These are phyloP conservation scores for Drosophila elegans DNA, from an alignment of 1,140 invertebrate species.

Conservation along the genomic window DNA sequence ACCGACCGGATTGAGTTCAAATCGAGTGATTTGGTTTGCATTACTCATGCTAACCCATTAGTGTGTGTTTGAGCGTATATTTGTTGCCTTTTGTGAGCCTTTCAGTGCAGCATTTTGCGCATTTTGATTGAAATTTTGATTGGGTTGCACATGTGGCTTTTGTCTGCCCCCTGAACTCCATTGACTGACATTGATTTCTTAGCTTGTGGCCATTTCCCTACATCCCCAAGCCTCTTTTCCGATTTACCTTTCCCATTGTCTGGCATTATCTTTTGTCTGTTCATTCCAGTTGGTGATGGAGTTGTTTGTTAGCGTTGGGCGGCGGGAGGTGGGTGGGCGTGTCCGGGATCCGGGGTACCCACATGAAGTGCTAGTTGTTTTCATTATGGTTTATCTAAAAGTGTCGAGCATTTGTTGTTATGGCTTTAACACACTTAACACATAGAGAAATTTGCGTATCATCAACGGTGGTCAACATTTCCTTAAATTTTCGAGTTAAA, in stretches of 20 bases:
- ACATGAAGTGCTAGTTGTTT: conserved; percentile 1
- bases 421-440: conserved; percentile 17
- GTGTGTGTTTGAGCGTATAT: conserved; percentile 22
- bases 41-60: conserved; percentile 37
- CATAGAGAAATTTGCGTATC: neutral
- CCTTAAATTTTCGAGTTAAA: neutral
- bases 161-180: conserved; percentile 37
- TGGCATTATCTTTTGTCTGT: conserved; percentile 21
- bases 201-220: conserved; percentile 52
- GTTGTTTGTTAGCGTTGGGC: conserved; percentile 11
- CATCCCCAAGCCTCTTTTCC: conserved; percentile 26
- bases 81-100: conserved; percentile 49
- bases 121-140: conserved; percentile 79
- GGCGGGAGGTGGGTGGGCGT: conserved; percentile 15
- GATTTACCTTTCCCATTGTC: conserved; percentile 31
- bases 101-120: conserved; percentile 56
- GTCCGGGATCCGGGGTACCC: conserved; percentile 19
- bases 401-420: conserved; percentile 8
- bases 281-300: conserved; percentile 23
- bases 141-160: conserved; percentile 71
- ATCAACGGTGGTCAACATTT: neutral
- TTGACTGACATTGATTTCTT: conserved; percentile 67
- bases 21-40: conserved; percentile 21
- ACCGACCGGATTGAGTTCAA: conserved; percentile 30
- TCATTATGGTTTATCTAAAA: conserved; percentile 30